phyloP scores from a whole-genome alignment of 2,888 invertebrate species.

The Sepiola atlantica region DNA sequence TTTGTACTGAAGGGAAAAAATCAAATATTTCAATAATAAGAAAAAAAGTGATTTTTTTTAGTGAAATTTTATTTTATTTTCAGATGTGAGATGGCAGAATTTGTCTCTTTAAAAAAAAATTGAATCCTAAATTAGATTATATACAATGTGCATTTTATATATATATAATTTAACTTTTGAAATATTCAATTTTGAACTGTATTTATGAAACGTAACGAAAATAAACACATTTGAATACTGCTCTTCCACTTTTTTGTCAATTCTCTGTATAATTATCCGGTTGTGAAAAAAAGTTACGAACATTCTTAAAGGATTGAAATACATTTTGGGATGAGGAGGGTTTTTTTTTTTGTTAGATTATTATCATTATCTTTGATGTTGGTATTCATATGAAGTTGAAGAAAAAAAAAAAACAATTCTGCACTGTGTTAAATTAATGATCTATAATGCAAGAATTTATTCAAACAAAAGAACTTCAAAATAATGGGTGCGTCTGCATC shows the following conservation, averaged over 20 bases:
- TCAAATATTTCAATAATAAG: neutral
- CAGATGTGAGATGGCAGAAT: neutral
- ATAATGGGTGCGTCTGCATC: too few species aligned
- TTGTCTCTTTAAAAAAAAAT: neutral
- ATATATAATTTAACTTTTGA: neutral
- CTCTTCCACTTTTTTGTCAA: neutral
- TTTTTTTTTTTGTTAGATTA: too few species aligned
- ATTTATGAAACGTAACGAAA: neutral
- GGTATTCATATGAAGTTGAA: too few species aligned
- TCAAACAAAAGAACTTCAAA: too few species aligned
- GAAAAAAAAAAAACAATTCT: too few species aligned
- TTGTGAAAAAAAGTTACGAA: too few species aligned
- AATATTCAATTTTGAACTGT: constrained; percentile 5
- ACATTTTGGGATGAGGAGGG: too few species aligned
- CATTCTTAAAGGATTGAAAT: too few species aligned
- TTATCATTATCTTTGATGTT: too few species aligned
- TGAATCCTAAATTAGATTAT: neutral
- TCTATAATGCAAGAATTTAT: too few species aligned
- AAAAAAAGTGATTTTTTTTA: neutral
- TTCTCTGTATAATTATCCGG: neutral
- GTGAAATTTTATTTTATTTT: neutral
- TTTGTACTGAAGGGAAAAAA: neutral
- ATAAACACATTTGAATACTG: neutral
- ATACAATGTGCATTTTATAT: neutral
- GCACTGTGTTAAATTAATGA: too few species aligned